Conservation (phyloP, 2,888 invertebrate species). For the Syrista parreyssii region DNA sequence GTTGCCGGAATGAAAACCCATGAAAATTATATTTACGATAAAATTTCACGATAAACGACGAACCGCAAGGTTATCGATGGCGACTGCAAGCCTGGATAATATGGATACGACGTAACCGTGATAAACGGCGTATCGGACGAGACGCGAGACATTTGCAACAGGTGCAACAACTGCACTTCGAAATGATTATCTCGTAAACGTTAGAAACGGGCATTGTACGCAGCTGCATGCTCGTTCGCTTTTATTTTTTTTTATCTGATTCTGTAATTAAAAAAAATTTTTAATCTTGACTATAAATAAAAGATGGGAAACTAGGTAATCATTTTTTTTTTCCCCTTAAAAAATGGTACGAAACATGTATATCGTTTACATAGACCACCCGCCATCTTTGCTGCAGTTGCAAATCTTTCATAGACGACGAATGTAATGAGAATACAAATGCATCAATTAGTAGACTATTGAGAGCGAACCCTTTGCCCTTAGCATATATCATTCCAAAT, state of each 20-base stretch:
- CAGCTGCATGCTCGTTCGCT: too few species aligned
- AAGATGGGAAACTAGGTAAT: too few species aligned
- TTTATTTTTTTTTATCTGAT: too few species aligned
- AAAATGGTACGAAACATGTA: too few species aligned
- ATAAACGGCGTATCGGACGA: neutral
- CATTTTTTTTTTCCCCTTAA: too few species aligned
- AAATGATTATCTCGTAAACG: neutral
- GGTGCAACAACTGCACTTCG: neutral
- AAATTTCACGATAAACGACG: neutral
- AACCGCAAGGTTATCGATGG: neutral
- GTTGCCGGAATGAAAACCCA: neutral
- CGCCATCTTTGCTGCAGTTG: neutral
- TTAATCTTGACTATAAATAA: too few species aligned
- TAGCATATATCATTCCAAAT: neutral
- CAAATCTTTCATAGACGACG: neutral
- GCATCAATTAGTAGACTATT: neutral
- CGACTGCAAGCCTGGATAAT: neutral
- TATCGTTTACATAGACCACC: neutral
- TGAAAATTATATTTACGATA: neutral
- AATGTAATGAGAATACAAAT: neutral
- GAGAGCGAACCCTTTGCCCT: neutral
- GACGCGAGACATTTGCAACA: neutral
- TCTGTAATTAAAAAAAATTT: too few species aligned
- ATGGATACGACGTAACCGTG: neutral
- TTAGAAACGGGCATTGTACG: neutral